These are phyloP conservation scores for Pseudopipra pipra DNA, from an alignment of 2,113 vertebrate species.

Conservation along the genomic window DNA sequence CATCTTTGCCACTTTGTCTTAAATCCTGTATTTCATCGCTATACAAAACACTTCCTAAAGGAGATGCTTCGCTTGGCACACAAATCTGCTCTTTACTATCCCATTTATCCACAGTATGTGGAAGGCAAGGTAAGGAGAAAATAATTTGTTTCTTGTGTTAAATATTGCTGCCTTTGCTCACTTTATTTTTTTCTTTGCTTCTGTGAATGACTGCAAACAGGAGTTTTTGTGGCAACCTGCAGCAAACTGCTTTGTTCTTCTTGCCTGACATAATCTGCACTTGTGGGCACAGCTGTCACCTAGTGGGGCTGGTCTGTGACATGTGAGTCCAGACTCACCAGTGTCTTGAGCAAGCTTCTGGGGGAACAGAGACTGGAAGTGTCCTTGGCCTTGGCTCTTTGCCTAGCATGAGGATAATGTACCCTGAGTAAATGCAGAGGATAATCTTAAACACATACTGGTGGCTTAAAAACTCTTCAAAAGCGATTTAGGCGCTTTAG, in stretches of 20 bases:
- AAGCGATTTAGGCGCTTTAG: background rate
- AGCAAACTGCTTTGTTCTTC: background rate
- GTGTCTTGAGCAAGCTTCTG: background rate
- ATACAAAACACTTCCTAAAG: slow-evolving; percentile 83
- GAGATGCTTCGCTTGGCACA: slow-evolving; percentile 85
- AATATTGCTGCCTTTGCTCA: background rate
- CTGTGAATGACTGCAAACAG: background rate
- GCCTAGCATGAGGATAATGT: background rate
- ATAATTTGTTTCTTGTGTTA: background rate
- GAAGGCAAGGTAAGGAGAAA: slow-evolving; percentile 74
- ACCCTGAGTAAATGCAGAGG: background rate
- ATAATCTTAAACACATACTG: background rate
- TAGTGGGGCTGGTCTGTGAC: rapidly evolving
- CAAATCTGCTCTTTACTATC: slow-evolving; percentile 86
- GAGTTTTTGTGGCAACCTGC: background rate
- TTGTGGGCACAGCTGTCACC: background rate
- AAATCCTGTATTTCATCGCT: slow-evolving; percentile 77
- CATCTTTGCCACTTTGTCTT: slow-evolving; percentile 83
- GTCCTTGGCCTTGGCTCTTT: background rate
- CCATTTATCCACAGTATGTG: slow-evolving; percentile 70
- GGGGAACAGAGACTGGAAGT: background rate
- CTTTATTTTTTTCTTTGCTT: background rate
- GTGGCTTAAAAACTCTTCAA: background rate
- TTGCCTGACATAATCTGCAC: background rate
- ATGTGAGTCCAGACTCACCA: background rate